These are phyloP conservation scores for Lophotriccus pileatus DNA, from an alignment of 2,797 vertebrate genomes.

Conservation along the genomic window DNA sequence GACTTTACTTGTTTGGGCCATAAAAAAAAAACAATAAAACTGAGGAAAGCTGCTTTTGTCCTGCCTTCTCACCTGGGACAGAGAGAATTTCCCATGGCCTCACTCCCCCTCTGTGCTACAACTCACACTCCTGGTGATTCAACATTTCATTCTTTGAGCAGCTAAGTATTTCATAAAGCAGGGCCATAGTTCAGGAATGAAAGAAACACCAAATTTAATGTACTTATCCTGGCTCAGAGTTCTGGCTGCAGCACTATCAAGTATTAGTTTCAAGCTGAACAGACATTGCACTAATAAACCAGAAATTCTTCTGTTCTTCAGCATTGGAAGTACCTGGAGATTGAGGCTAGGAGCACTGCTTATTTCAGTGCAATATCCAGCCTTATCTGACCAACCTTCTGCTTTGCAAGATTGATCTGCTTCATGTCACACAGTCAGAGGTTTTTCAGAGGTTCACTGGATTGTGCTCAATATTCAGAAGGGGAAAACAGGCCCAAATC, in stretches of 20 bases:
- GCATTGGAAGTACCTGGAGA: neutral
- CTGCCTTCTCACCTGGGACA: neutral
- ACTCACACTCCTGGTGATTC: neutral
- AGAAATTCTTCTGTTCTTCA: neutral
- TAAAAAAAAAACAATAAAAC: neutral
- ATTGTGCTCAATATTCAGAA: neutral
- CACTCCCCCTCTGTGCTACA: neutral
- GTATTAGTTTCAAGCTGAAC: neutral
- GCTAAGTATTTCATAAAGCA: neutral
- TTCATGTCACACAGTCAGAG: neutral
- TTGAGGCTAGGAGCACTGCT: neutral
- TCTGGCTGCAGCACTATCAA: neutral
- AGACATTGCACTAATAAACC: neutral
- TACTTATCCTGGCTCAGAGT: conserved; percentile 2
- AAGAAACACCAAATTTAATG: neutral
- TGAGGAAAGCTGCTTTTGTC: neutral
- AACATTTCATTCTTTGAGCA: neutral
- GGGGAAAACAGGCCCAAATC: neutral
- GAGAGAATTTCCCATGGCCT: neutral
- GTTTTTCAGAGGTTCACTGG: neutral
- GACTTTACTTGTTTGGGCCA: neutral
- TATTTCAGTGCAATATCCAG: neutral
- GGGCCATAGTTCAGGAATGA: neutral
- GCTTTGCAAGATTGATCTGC: neutral
- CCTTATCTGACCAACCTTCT: neutral